Percentiles rank a stretch among this genome's conserved stretches.
Evolutionary conservation across 2,797 vertebrate genomes (phyloP).

Genomic region (Brotula barbata): DNA sequence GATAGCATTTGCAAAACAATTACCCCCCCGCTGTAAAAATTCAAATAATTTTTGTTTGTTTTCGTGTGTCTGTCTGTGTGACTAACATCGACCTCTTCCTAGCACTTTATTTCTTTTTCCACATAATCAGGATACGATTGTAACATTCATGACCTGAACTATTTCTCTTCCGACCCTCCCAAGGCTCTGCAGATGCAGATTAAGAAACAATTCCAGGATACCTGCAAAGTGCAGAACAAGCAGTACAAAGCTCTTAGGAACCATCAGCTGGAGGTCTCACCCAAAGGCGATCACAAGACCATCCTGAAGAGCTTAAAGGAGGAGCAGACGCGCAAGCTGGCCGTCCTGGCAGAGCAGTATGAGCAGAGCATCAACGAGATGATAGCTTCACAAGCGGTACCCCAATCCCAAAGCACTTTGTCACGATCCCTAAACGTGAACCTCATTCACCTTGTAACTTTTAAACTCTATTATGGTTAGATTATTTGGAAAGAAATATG

Average conservation of each 20-base stretch:
- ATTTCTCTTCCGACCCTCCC: slow-evolving; percentile 6
- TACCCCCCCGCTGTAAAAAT: too few species aligned
- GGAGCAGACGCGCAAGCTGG: slow-evolving; percentile 92
- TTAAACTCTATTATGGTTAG: too few species aligned
- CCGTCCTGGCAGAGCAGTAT: slow-evolving; percentile 90
- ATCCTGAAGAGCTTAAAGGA: slow-evolving; percentile 92
- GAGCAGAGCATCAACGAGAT: slow-evolving; percentile 99
- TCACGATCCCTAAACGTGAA: slow-evolving; percentile 12
- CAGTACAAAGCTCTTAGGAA: slow-evolving; percentile 99
- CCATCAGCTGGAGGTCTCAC: slow-evolving; percentile 98
- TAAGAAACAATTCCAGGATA: slow-evolving; percentile 99
- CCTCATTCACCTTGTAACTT: too few species aligned
- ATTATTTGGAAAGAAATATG: too few species aligned
- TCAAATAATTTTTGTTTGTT: too few species aligned
- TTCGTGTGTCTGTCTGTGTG: too few species aligned
- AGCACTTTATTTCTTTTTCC: too few species aligned
- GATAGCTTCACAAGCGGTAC: slow-evolving; percentile 98
- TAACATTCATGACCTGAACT: not conserved
- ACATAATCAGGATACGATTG: not conserved
- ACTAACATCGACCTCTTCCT: too few species aligned
- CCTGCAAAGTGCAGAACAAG: slow-evolving; percentile 99
- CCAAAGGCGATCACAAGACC: slow-evolving; percentile 95
- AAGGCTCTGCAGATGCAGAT: slow-evolving; percentile 95
- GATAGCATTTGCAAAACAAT: too few species aligned
- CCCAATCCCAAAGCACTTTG: slow-evolving; percentile 22